phyloP scores from a whole-genome alignment of 1,140 invertebrate genomes.

The Dysdera silvatica region DNA sequence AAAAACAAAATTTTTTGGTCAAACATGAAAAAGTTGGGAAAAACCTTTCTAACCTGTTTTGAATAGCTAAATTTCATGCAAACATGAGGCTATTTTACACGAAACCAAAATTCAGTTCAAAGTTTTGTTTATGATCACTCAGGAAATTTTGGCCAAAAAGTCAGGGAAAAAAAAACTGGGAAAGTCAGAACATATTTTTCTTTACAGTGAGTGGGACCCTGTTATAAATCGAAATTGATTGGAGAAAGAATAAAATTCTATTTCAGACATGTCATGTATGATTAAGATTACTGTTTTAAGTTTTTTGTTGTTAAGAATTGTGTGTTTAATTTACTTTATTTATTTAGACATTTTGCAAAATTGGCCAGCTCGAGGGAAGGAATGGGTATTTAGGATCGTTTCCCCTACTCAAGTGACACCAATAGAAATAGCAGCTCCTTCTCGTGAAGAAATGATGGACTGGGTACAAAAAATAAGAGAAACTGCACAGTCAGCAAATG shows the following conservation, averaged over 20 bases:
- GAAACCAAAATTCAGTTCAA: too few species aligned
- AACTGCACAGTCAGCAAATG: constrained; percentile 69
- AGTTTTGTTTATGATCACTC: too few species aligned
- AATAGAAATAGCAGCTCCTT: constrained; percentile 45
- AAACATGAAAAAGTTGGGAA: too few species aligned
- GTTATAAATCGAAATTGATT: not conserved
- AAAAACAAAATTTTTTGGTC: too few species aligned
- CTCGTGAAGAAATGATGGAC: constrained; percentile 67
- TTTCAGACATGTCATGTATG: not conserved
- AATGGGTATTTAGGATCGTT: constrained; percentile 62
- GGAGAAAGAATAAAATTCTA: not conserved
- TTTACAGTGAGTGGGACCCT: not conserved
- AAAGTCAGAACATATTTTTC: not conserved
- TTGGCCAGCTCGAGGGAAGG: constrained; percentile 42
- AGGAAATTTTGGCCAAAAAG: too few species aligned
- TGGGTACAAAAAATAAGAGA: constrained; percentile 79
- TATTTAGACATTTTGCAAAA: constrained; percentile 36
- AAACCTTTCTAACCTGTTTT: too few species aligned
- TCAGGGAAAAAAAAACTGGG: too few species aligned
- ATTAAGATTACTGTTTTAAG: not conserved
- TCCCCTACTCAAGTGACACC: constrained; percentile 25
- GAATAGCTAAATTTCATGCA: too few species aligned
- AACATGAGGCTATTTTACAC: too few species aligned
- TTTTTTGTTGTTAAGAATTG: not conserved
- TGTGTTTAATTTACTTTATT: constrained; percentile 10